Base-by-base conservation (phyloP, 1,140 invertebrate genomes). In the Prorops nasuta region DNA sequence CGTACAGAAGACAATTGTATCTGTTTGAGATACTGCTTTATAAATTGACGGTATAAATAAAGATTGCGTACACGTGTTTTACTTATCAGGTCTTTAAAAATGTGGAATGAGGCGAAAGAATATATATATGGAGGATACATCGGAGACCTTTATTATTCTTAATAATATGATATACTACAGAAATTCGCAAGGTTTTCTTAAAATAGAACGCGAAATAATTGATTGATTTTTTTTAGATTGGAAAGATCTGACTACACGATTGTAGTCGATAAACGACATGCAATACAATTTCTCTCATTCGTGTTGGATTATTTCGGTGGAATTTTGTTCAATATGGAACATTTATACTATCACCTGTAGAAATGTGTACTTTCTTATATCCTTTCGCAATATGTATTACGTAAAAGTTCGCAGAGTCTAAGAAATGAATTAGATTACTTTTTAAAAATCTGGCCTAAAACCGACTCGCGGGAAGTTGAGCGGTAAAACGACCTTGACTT, bases 121-220 rank as follows among this genome's bases (percentile, higher is more conserved):
- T 12, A 44, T 12, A 49, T n/a, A 10, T 16, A 22, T 46, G 12
- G 14, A 22, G 21, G 14, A 22, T 35, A 10, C 15, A 51, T 51
- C n/a, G 12, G 10, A 17, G n/a, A n/a, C n/a, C n/a, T n/a, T n/a
- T n/a, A n/a, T n/a, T n/a, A n/a, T n/a, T 8, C 18, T 17, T 19
- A 3, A 21, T 10, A 17, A 12, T 16, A 19, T 44, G 48, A 22
- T n/a, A 41, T 38, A 40, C 40, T 50, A 40, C 56, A 50, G 49
- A 58, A 54, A 47, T 17, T 35, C 20, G 57, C 56, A 54, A 36
- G 22, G 34, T 50, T 41, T 47, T 50, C 60, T 56, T 50, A 44
- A 63, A 63, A 63, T 61, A 63, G 59, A 58, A 58, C 38, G 50
- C 43, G 36, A 21, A 41, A 51, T 44, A 52, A 61, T 63, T 58